Base-by-base conservation (phyloP, 1,140 invertebrate genomes). In the Zaprionus gabonicus region DNA sequence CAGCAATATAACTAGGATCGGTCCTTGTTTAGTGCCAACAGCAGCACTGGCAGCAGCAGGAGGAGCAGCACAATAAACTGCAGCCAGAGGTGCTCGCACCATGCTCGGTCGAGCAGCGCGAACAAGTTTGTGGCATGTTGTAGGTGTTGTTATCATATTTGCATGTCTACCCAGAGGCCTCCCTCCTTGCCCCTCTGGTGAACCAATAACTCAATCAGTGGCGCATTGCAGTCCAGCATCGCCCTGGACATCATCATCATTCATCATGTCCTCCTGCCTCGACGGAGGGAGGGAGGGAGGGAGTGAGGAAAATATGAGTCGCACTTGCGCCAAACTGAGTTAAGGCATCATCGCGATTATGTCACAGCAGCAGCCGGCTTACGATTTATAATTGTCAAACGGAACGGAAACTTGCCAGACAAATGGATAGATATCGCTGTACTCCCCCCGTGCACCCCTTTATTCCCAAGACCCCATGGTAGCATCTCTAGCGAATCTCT, bases 341-440 rank as follows among this genome's bases (percentile, higher is more conserved):
- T 86, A 69, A 53, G 80, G 74, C 75, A 84, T 87, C 84, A 88
- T 71, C 85, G 85, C 85, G 84, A 87, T 87, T 87, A 87, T 87
- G 84, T 87, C 84, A 87, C 80, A 78, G 80, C 73, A 60, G 83
- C 80, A 83, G 28, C 68, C 60, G 88, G 78, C 67, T 87, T 88
- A 90, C 84, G 88, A 87, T 87, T 87, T 87, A 87, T 87, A 87
- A 87, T 87, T 87, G 84, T 87, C 84, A 87, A 63, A 69, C 77
- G 68, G 3, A 63, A 69, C 77, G 68, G 81, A 71, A 66, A 67
- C 66, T 81, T 73, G 62, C 81, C 84, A 84, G 84, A 87, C 84
- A 87, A 88, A 87, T 87, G 81, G 84, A 66, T 72, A 76, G 57
- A 72, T 76, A 75, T 62, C 28, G 28, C 46, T 17, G 67, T 36